Evolutionary conservation across 2,797 vertebrate genomes (phyloP).

Genomic region (Megaceryle alcyon): DNA sequence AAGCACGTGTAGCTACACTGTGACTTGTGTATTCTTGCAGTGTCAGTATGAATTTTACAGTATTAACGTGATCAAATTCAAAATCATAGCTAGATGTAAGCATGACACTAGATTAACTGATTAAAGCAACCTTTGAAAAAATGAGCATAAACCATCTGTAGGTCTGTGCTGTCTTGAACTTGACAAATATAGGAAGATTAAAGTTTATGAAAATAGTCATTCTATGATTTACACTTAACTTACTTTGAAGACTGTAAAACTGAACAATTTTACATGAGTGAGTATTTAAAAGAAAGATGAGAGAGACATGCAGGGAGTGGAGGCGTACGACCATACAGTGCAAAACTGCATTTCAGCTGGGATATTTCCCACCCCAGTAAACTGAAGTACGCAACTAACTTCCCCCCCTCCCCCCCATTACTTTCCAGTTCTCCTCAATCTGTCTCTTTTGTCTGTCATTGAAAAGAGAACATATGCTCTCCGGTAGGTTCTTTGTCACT

Average conservation of each 20-base stretch:
- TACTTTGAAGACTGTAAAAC: constrained; percentile 24
- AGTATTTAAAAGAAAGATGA: neutral
- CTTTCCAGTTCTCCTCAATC: constrained; percentile 14
- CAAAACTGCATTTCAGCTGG: neutral
- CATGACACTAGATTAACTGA: neutral
- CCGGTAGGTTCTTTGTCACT: constrained; percentile 19
- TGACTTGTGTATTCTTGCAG: neutral
- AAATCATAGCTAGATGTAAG: neutral
- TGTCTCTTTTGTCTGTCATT: constrained; percentile 30
- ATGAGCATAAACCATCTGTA: neutral
- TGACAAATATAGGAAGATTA: constrained; percentile 1
- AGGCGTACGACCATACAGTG: neutral
- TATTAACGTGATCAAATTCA: neutral
- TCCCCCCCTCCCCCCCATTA: neutral
- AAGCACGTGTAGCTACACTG: neutral
- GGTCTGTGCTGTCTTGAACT: neutral
- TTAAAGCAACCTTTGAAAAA: neutral
- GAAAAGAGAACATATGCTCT: constrained; percentile 30
- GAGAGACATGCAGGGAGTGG: neutral
- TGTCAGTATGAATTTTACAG: neutral
- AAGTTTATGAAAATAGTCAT: neutral
- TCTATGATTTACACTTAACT: constrained; percentile 21
- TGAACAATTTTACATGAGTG: neutral
- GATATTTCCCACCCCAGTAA: neutral
- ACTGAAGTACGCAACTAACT: neutral